Percentiles rank a stretch among this genome's conserved stretches.
phyloP scores from a whole-genome alignment of 2,113 vertebrate species.

The Typhlomys cinereus region DNA sequence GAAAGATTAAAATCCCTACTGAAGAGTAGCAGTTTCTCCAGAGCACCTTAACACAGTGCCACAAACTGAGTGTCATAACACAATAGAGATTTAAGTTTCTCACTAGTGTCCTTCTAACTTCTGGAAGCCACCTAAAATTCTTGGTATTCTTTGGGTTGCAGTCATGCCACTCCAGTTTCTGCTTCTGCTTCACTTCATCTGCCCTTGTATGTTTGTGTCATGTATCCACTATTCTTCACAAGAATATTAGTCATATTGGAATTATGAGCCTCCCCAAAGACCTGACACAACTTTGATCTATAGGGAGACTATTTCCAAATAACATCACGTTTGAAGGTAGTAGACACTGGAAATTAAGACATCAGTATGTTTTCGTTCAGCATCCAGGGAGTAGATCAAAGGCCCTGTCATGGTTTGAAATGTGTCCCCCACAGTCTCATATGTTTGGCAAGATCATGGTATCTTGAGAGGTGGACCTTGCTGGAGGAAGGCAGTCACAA shows the following conservation, averaged over 20 bases:
- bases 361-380: background rate
- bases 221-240: background rate
- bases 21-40: background rate
- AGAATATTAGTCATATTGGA: background rate
- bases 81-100: background rate
- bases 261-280: background rate
- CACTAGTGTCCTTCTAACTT: background rate
- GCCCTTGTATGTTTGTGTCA: background rate
- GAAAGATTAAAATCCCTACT: background rate
- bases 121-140: background rate
- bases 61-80: background rate
- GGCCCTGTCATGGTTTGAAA: too few relatives aligned
- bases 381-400: background rate
- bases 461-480: too few relatives aligned
- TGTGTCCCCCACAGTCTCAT: too few relatives aligned
- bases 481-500: too few relatives aligned
- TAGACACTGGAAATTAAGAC: background rate
- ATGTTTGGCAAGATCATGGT: too few relatives aligned
- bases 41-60: background rate
- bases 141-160: background rate
- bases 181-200: background rate
- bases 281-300: background rate
- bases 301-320: background rate
- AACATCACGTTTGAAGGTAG: background rate
- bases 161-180: background rate